phyloP scores from a whole-genome alignment of 1,140 invertebrate genomes.

The Eupeodes corollae region DNA sequence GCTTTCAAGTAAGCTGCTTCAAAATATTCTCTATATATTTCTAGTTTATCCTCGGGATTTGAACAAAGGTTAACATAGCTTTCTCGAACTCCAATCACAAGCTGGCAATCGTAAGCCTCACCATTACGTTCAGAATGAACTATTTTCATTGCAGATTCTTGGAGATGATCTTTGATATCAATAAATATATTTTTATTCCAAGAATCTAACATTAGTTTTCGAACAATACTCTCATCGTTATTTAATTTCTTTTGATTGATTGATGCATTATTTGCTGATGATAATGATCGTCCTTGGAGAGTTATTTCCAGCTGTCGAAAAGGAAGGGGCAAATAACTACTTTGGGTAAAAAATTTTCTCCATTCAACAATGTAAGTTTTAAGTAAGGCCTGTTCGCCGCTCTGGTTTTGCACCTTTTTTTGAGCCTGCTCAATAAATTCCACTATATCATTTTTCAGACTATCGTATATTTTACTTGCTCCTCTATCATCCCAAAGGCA shows the following conservation, averaged over 20 bases:
- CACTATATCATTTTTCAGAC: conserved; percentile 84
- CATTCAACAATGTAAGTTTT: conserved; percentile 95
- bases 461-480: conserved; percentile 72
- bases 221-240: conserved; percentile 78
- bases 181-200: conserved; percentile 97
- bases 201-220: conserved; percentile 91
- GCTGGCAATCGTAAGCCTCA: conserved; percentile 92
- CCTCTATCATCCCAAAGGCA: conserved; percentile 96
- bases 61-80: conserved; percentile 96
- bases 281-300: conserved; percentile 39
- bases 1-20: conserved; percentile 91
- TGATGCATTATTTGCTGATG: conserved; percentile 15
- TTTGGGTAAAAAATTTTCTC: conserved; percentile 96
- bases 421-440: conserved; percentile 92
- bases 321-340: conserved; percentile 90
- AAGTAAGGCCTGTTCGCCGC: conserved; percentile 87
- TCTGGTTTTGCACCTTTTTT: conserved; percentile 72
- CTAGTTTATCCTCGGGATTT: conserved; percentile 81
- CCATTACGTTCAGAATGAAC: conserved; percentile 93
- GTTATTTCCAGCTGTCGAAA: conserved; percentile 86
- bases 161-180: conserved; percentile 86
- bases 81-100: conserved; percentile 93
- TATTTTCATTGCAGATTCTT: conserved; percentile 95
- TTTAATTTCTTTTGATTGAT: conserved; percentile 56
- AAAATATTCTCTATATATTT: conserved; percentile 95